Base-by-base conservation (phyloP, 1,140 invertebrate genomes). In the Temnothorax longispinosus region DNA sequence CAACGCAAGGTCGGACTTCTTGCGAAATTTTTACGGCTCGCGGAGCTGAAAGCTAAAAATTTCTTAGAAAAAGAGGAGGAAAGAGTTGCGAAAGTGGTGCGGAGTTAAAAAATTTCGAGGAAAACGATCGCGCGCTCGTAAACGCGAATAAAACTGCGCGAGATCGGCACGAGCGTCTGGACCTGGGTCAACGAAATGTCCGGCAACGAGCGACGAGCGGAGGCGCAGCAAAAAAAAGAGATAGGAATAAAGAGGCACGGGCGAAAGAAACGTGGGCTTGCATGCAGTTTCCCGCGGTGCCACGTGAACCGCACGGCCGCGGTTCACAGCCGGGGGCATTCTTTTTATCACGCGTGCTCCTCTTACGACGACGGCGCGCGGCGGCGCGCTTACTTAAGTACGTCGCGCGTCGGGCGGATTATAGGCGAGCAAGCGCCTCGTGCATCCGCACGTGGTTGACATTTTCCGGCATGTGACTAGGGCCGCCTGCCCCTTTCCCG, bases 401-500 rank as follows among this genome's bases (percentile, higher is more conserved):
- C 80, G 62, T 69, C 47, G 64, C 41, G 44, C 64, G 69, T 65
- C 74, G 85, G 54, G 60, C 78, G 64, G 60, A 82, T 82, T 89
- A 89, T 41, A 88, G n/a, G 35, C 76, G 60, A 78, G 56, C 77
- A 50, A 81, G 77, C 65, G 82, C 86, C 86, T 85, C 89, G 86
- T 92, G 88, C 85, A 80, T 52, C 80, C 77, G 88, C 91, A 92
- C 89, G 89, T 92, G 91, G 89, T 88, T 88, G 88, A 92, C 88
- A 92, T 92, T 92, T 92, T 85, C 89, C 86, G 54, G 80, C 87
- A 91, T 89, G 89, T 90, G 89, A 91, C 89, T 89, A 77, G 64
- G n/a, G 38, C 35, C 21, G 60, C 13, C 58, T 44, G 18, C 76
- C 38, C 32, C 8, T n/a, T 60, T 8, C 21, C 11, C 10, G 13